Conservation (phyloP, 2,888 invertebrate species). For the Latheticus oryzae region DNA sequence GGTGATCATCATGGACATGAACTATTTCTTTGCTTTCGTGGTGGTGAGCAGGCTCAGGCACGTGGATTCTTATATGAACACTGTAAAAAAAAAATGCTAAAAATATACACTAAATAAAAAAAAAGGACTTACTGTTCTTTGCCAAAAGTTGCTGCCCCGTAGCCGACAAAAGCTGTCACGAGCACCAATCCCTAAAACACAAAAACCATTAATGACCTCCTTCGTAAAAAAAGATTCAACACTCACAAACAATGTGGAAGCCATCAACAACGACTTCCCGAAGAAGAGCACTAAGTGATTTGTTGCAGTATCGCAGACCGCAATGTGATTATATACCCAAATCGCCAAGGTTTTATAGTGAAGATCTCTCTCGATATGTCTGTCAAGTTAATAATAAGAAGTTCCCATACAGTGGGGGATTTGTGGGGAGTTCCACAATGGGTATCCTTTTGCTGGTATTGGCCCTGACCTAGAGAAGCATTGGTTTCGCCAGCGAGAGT, state of each 20-base stretch:
- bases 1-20: slow-evolving; percentile 14
- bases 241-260: slow-evolving; percentile 50
- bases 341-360: slow-evolving; percentile 48
- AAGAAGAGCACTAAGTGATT: slow-evolving; percentile 41
- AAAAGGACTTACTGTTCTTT: slow-evolving; percentile 41
- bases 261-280: slow-evolving; percentile 46
- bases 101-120: not conserved
- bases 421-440: slow-evolving; percentile 42
- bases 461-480: slow-evolving; percentile 45
- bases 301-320: slow-evolving; percentile 39
- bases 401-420: slow-evolving; percentile 43
- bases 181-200: slow-evolving; percentile 33
- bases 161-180: slow-evolving; percentile 34
- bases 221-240: not conserved
- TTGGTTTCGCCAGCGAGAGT: slow-evolving; percentile 40
- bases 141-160: slow-evolving; percentile 38
- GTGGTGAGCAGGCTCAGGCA: slow-evolving; percentile 25
- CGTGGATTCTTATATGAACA: slow-evolving; percentile 38
- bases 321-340: slow-evolving; percentile 45
- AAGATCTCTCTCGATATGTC: slow-evolving; percentile 46
- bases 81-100: slow-evolving; percentile 18
- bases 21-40: slow-evolving; percentile 22
- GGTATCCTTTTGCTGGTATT: slow-evolving; percentile 36
- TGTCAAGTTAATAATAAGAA: slow-evolving; percentile 43
- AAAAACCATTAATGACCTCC: slow-evolving; percentile 2